Evolutionary conservation across 1,140 invertebrate genomes (phyloP), one percentile per base, ranked within the genome.

Genomic region (Drosophila ambigua): DNA sequence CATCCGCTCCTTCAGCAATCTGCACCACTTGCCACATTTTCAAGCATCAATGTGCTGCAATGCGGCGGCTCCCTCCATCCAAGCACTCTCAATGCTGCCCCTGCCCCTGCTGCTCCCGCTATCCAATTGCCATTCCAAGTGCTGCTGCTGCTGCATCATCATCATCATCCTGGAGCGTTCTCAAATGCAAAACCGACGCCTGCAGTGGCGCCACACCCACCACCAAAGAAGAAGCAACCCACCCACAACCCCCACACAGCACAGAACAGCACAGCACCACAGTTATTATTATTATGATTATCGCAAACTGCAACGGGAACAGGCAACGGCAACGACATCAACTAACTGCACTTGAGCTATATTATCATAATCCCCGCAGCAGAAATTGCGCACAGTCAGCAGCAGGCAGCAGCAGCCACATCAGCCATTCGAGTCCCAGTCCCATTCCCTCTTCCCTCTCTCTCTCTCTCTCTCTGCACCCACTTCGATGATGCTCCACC

Each of bases 331-430:
- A 81, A 77, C 68, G 68, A 72, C 68, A 72, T 58, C 77, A 52
- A 77, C 79, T 83, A 82, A 82, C 79, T 83, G 79, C 79, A 82
- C 79, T 82, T 83, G 79, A 83, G 79, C 79, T 78, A 79, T 66
- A 82, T 82, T 82, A 82, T 83, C 79, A 82, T 82, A 82, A 82
- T 82, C 79, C 79, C 65, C 61, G 58, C 68, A 58, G 71, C 72
- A 79, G 77, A 67, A 68, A 79, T 68, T 79, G 58, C 41, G 58
- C 67, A 23, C 78, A 81, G 43, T 50, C 58, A 66, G 44, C 77
- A 66, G 46, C 45, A 60, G 16, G 16, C 16, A 16, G 55, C 62
- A 59, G 35, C 74, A 43, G 49, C 31, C 35, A 11, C 35, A 39
- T 39, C 35, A 39, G 35, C 35, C 35, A 39, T 39, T 39, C 11